Percentiles rank a stretch among this genome's conserved stretches.
phyloP scores from a whole-genome alignment of 30 jellyfish, hydroid and myxozoan genomes.

The Turritopsis rubra region DNA sequence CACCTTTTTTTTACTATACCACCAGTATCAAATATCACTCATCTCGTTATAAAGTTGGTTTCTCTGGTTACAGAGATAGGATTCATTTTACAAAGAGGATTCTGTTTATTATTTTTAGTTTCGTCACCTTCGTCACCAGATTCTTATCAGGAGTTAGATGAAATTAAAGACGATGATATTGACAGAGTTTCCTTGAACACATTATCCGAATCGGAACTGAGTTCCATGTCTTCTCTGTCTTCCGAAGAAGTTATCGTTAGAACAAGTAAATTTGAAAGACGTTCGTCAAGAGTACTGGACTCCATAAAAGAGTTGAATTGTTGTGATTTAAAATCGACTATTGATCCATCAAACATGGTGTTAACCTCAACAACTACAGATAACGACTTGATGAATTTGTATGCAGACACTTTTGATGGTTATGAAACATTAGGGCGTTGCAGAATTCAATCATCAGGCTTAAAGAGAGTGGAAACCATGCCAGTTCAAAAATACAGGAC shows the following conservation, averaged over 20 bases:
- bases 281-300: slow-evolving; percentile 44
- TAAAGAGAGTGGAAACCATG: slow-evolving; percentile 34
- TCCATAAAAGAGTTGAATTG: slow-evolving; percentile 68
- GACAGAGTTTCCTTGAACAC: slow-evolving; percentile 32
- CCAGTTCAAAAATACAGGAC: slow-evolving; percentile 22
- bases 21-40: not conserved
- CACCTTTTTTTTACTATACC: not conserved
- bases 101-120: not conserved
- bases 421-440: not conserved
- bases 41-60: not conserved
- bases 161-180: not conserved
- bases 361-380: slow-evolving; percentile 14
- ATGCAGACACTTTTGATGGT: not conserved
- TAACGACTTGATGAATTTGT: slow-evolving; percentile 7
- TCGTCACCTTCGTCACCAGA: not conserved
- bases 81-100: not conserved
- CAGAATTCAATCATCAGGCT: not conserved
- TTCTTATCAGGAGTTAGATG: not conserved
- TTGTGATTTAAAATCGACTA: slow-evolving; percentile 34
- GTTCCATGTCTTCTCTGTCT: slow-evolving; percentile 25
- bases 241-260: slow-evolving; percentile 58
- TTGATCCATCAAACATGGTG: not conserved
- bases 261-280: slow-evolving; percentile 69
- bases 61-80: not conserved
- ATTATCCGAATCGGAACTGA: slow-evolving; percentile 33